A percentile compares a stretch with the other conserved stretches of the same genome.
phyloP scores from a whole-genome alignment of 2,113 vertebrate species.

The Anguilla japonica region DNA sequence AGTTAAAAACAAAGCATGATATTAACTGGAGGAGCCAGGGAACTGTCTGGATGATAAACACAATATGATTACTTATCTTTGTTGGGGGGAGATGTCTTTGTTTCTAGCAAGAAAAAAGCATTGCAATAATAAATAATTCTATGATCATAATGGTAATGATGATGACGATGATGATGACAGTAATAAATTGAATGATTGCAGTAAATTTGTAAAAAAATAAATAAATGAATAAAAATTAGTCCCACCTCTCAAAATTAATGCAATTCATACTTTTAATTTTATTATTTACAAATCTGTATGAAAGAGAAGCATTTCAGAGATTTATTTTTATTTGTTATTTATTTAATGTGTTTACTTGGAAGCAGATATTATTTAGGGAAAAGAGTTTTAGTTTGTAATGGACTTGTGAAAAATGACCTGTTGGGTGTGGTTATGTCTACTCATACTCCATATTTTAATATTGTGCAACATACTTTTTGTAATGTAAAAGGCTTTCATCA shows the following conservation, averaged over 20 bases:
- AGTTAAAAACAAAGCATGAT: conserved; percentile 17
- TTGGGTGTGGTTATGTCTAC: not conserved
- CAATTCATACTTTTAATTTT: not conserved
- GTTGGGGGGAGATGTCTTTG: conserved; percentile 38
- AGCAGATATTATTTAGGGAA: not conserved
- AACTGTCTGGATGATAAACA: conserved; percentile 37
- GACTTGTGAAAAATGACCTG: not conserved
- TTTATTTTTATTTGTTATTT: not conserved
- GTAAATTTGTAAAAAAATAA: no score
- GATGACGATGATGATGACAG: not conserved
- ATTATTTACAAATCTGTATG: not conserved
- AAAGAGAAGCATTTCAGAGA: not conserved
- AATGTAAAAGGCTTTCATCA: not conserved
- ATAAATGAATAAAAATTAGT: not conserved
- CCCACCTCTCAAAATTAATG: not conserved
- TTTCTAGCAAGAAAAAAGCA: conserved; percentile 25
- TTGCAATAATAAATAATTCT: conserved; percentile 19
- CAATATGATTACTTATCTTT: conserved; percentile 40
- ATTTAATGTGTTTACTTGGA: not conserved
- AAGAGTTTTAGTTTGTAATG: not conserved
- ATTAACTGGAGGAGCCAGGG: conserved; percentile 34
- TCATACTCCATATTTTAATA: not conserved
- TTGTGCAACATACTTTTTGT: not conserved
- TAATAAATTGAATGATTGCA: not conserved
- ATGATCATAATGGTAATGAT: not conserved